phyloP scores from a whole-genome alignment of 2,113 vertebrate species.

The Sturnira hondurensis region DNA sequence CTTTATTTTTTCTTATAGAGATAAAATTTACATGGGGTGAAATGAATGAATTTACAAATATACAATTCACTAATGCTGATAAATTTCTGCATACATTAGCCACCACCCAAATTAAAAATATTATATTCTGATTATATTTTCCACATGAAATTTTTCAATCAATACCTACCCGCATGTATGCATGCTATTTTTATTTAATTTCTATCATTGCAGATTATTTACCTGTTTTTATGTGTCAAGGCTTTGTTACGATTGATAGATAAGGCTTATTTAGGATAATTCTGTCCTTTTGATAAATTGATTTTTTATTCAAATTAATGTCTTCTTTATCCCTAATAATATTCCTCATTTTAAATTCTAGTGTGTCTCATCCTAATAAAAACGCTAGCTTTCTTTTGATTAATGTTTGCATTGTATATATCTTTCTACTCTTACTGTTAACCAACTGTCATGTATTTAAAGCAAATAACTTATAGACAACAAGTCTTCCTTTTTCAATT shows the following conservation, averaged over 20 bases:
- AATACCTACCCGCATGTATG: not conserved
- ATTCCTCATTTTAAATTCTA: no score
- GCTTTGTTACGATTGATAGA: not conserved
- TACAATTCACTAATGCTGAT: not conserved
- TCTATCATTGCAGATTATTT: not conserved
- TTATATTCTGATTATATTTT: not conserved
- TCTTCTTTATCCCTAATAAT: not conserved
- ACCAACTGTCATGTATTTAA: not conserved
- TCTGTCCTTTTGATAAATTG: not conserved
- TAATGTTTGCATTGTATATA: not conserved
- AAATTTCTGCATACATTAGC: not conserved
- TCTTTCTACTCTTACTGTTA: not conserved
- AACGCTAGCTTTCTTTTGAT: not conserved
- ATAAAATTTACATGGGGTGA: not conserved
- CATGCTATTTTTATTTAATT: not conserved
- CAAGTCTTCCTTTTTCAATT: not conserved
- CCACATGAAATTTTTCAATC: not conserved
- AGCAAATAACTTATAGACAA: not conserved
- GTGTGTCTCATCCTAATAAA: not conserved
- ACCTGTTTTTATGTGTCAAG: not conserved
- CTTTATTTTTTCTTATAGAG: not conserved
- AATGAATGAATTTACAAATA: not conserved
- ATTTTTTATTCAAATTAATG: not conserved
- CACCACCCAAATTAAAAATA: not conserved
- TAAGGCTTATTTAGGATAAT: not conserved